Evolutionary conservation across 2,888 invertebrate species (phyloP), one percentile per base, ranked within the genome.

Genomic region (Caenorhabditis panamensis): DNA sequence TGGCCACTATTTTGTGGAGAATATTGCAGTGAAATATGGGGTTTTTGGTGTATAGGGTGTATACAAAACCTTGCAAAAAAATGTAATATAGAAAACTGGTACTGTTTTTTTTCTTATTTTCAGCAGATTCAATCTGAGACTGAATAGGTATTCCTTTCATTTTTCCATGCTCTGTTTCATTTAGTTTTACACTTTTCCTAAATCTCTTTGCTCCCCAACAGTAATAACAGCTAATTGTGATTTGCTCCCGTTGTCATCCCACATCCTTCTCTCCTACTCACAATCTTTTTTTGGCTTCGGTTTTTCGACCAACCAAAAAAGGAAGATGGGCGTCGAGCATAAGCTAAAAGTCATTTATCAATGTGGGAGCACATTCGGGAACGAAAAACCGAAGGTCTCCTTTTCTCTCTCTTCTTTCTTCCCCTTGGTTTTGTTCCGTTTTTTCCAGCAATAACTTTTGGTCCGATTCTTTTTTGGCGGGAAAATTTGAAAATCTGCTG

Each of bases 331-430:
- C 56, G 44, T 36, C 36, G 41, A 41, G 68, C 69, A 68, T 56
- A 69, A 68, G 49, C 66, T 67, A 79, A 72, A 64, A 68, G 73
- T 79, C 79, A 79, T 79, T 79, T 73, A 73, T 79, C 73, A 79
- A 79, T 73, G 56, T 63, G 66, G 54, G 73, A 79, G 73, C 73
- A 73, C 72, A 79, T 73, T 49, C 51, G 72, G 63, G 47, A 63
- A 56, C 58, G 47, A 49, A 36, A 41, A 16, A 11, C 11, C 28
- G n/a, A 54, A 47, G 47, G 41, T 54, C 31, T 28, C 28, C 36
- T 62, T 6, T 49, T 51, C 61, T 62, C 51, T 36, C 22, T 24
- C 26, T 16, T 53, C 62, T 63, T 36, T 20, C 36, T 56, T 36
- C 56, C 56, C 31, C 36, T 37, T 22, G 51, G 36, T 69, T 59